These are phyloP conservation scores for Drosophila dives DNA, from an alignment of 2,888 invertebrate genomes.

Conservation along the genomic window DNA sequence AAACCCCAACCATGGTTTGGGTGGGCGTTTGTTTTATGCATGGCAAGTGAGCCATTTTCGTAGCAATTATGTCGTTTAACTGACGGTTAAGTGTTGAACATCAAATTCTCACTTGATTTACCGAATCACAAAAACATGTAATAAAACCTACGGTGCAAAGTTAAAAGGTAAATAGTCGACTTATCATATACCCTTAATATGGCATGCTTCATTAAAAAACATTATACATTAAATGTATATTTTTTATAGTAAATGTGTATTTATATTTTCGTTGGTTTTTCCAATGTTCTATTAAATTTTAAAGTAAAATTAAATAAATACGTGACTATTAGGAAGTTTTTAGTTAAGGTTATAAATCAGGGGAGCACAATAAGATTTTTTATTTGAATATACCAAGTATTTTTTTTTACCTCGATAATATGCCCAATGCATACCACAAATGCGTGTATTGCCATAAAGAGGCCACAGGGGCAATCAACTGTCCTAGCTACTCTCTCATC, in stretches of 20 bases:
- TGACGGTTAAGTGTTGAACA: conserved; percentile 55
- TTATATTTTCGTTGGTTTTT: background rate
- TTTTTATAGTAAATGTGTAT: background rate
- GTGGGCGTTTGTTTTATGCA: conserved; percentile 36
- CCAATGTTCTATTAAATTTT: background rate
- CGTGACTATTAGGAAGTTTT: background rate
- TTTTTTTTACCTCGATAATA: conserved; percentile 5
- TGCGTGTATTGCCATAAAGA: conserved; percentile 13
- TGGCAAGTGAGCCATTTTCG: conserved; percentile 46
- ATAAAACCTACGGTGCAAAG: conserved; percentile 14
- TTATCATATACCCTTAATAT: conserved; percentile 17
- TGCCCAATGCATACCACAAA: background rate
- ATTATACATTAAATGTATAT: background rate
- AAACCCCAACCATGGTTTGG: conserved; percentile 11
- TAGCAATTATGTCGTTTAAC: conserved; percentile 62
- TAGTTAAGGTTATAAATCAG: background rate
- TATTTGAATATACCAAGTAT: background rate
- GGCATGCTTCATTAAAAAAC: background rate
- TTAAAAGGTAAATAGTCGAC: conserved; percentile 1
- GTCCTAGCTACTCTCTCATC: conserved; percentile 45
- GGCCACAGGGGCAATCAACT: conserved; percentile 51
- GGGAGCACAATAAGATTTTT: background rate
- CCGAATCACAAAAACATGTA: conserved; percentile 38
- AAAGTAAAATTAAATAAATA: background rate
- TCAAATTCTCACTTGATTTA: conserved; percentile 51